phyloP scores from a whole-genome alignment of 2,797 vertebrate genomes.

The Peromyscus eremicus region DNA sequence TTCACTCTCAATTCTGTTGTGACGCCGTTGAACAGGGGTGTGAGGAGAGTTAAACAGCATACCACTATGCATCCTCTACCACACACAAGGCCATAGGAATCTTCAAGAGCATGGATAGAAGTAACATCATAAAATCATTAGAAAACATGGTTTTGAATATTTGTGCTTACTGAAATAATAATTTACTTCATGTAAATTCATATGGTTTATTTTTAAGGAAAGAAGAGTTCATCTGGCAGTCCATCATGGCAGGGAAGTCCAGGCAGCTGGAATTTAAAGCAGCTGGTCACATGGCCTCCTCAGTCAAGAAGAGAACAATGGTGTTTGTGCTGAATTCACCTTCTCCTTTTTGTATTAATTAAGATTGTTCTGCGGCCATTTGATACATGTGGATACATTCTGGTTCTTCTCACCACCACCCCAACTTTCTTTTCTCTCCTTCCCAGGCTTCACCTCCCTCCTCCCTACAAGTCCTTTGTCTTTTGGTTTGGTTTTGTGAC shows the following conservation, averaged over 20 bases:
- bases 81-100: neutral
- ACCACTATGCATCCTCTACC: neutral
- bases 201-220: neutral
- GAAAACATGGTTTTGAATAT: neutral
- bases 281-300: neutral
- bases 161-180: constrained; percentile 25
- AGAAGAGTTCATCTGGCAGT: neutral
- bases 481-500: neutral
- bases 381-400: neutral
- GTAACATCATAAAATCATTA: constrained; percentile 4
- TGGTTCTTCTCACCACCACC: neutral
- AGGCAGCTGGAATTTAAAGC: neutral
- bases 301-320: neutral
- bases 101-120: neutral
- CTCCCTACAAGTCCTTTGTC: no score
- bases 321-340: fast-evolving
- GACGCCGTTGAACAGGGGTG: neutral
- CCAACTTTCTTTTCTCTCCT: neutral
- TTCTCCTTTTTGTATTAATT: neutral
- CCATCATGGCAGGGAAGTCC: neutral
- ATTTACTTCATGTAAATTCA: neutral
- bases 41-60: neutral
- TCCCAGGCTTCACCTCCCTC: neutral
- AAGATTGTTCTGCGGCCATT: neutral
- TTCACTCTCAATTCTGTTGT: neutral